phyloP scores from a whole-genome alignment of 2,113 vertebrate genomes.

The Takifugu bimaculatus region DNA sequence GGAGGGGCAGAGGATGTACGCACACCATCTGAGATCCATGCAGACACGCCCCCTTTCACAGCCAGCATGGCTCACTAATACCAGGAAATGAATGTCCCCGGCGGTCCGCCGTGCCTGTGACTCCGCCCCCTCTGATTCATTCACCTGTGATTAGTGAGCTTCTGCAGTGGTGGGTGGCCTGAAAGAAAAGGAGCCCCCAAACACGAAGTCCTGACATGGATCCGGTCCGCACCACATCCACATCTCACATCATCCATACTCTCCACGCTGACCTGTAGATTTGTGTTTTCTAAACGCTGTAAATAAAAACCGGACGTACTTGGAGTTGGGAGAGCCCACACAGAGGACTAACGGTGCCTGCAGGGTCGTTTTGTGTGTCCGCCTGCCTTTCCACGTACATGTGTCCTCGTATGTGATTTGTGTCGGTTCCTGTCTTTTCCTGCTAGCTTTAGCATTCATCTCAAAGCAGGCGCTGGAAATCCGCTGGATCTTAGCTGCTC shows the following conservation, averaged over 20 bases:
- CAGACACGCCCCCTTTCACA: constrained; percentile 40
- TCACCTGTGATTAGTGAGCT: constrained; percentile 42
- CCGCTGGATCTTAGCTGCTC: too few species aligned
- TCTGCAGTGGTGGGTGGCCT: constrained; percentile 30
- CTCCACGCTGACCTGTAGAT: neutral
- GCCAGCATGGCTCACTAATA: constrained; percentile 57
- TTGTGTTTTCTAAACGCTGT: neutral
- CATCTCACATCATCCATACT: constrained; percentile 62
- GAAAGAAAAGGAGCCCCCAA: constrained; percentile 19
- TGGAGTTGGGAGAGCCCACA: too few species aligned
- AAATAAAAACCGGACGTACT: too few species aligned
- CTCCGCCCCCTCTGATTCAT: constrained; percentile 11
- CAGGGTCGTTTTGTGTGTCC: constrained; percentile 27
- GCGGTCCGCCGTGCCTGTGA: constrained; percentile 9
- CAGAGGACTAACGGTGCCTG: constrained; percentile 48
- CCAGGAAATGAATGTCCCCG: constrained; percentile 35
- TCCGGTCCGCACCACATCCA: constrained; percentile 54
- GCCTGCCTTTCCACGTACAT: constrained; percentile 43
- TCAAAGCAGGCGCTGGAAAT: too few species aligned
- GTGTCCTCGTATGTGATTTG: constrained; percentile 33
- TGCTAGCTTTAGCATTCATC: too few species aligned
- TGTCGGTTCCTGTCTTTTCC: constrained; percentile 35
- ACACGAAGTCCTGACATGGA: constrained; percentile 51
- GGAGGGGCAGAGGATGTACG: constrained; percentile 18
- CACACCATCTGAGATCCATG: neutral